phyloP scores from a whole-genome alignment of 2,888 invertebrate species.

The Ectemnius lituratus region DNA sequence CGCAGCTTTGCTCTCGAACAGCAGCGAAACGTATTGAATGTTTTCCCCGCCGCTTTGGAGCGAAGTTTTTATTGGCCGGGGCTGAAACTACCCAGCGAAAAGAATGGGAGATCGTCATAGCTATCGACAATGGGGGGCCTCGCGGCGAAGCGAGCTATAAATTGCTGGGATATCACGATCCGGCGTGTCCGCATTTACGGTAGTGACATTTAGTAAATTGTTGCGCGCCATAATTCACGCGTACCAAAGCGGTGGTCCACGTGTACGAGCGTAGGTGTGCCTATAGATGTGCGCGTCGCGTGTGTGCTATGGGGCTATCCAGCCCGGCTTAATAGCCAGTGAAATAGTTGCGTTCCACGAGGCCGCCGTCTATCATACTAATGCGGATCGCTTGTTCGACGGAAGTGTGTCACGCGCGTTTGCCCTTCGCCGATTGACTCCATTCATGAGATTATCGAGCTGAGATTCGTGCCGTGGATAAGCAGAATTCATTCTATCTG shows the following conservation, averaged over 20 bases:
- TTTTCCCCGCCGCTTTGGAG: neutral
- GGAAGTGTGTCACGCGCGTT: neutral
- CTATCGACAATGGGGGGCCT: neutral
- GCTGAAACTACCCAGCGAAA: neutral
- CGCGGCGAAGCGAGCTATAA: neutral
- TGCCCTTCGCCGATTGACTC: conserved; percentile 2
- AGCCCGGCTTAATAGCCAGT: conserved; percentile 28
- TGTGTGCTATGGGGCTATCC: too few relatives aligned
- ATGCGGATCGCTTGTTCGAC: conserved; percentile 2
- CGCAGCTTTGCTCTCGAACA: too few relatives aligned
- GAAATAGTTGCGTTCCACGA: conserved; percentile 24
- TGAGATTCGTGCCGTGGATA: neutral
- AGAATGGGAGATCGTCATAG: conserved; percentile 3
- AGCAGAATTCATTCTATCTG: neutral
- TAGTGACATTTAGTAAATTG: conserved; percentile 49
- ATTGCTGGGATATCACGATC: conserved; percentile 12
- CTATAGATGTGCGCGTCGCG: too few relatives aligned
- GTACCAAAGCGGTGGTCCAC: neutral
- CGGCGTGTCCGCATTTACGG: conserved; percentile 21
- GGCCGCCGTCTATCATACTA: conserved; percentile 1
- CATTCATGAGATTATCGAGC: neutral
- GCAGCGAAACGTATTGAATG: neutral
- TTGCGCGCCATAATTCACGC: conserved; percentile 36
- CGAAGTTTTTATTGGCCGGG: neutral
- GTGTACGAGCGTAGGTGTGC: neutral